phyloP scores from a whole-genome alignment of 2,888 invertebrate genomes.

The Parthenolecanium corni region DNA sequence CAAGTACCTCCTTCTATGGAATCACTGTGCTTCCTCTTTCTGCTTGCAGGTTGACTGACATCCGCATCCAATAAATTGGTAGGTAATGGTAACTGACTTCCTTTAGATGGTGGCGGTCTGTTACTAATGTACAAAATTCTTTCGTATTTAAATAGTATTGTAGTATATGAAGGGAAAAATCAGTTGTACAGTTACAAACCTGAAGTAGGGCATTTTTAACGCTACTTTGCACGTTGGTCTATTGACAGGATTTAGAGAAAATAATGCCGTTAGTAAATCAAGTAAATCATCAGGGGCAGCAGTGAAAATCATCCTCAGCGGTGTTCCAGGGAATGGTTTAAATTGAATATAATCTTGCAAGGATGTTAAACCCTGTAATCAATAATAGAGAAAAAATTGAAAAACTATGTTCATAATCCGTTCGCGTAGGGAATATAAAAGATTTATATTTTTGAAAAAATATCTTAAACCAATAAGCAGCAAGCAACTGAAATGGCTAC shows the following conservation, averaged over 20 bases:
- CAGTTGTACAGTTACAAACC: slow-evolving; percentile 38
- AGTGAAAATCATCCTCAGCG: slow-evolving; percentile 83
- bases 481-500: no score
- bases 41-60: slow-evolving; percentile 37
- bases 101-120: slow-evolving; percentile 76
- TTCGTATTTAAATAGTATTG: neutral
- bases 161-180: slow-evolving; percentile 12
- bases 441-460: no score
- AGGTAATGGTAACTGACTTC: slow-evolving; percentile 71
- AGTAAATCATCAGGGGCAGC: slow-evolving; percentile 88
- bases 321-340: slow-evolving; percentile 71
- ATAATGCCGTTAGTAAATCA: slow-evolving; percentile 60
- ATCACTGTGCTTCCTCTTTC: slow-evolving; percentile 62
- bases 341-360: slow-evolving; percentile 89
- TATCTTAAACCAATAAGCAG: no score
- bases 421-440: no score
- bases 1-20: slow-evolving; percentile 49
- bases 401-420: no score
- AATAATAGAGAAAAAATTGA: neutral
- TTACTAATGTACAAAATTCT: slow-evolving; percentile 44
- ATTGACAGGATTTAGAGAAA: slow-evolving; percentile 70
- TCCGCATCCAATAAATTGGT: slow-evolving; percentile 49
- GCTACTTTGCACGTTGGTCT: slow-evolving; percentile 74
- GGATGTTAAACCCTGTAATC: slow-evolving; percentile 50
- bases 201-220: slow-evolving; percentile 79